Percentiles rank a stretch among this genome's conserved stretches.
Conservation (phyloP, 2,888 invertebrate genomes). For the Platycheirus rosarum region DNA sequence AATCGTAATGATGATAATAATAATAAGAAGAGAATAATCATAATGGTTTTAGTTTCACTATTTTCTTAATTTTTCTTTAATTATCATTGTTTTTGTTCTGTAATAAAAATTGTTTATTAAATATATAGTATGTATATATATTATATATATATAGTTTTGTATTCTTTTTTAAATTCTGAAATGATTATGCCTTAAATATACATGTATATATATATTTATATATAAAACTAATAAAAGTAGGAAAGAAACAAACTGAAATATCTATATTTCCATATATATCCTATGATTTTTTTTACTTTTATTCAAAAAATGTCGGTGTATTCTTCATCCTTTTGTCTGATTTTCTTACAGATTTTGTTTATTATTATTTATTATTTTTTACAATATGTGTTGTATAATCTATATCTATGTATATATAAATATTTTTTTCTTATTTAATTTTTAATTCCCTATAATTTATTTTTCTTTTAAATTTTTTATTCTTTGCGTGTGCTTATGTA, state of each 20-base stretch:
- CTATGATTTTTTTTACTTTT: constrained; percentile 58
- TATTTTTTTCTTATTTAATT: constrained; percentile 79
- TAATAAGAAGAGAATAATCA: constrained; percentile 60
- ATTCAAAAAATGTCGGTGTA: constrained; percentile 78
- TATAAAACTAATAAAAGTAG: constrained; percentile 76
- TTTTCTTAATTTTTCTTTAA: constrained; percentile 47
- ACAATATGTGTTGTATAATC: constrained; percentile 77
- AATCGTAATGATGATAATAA: constrained; percentile 58
- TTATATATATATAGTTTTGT: constrained; percentile 77
- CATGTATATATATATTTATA: constrained; percentile 75
- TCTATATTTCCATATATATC: constrained; percentile 69
- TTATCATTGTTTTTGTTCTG: constrained; percentile 67
- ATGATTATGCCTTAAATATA: constrained; percentile 78
- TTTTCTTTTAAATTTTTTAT: constrained; percentile 55
- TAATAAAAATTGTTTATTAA: constrained; percentile 77
- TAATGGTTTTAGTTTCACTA: constrained; percentile 49
- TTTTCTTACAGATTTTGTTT: constrained; percentile 69
- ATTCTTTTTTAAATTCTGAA: constrained; percentile 74
- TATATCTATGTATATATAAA: constrained; percentile 74
- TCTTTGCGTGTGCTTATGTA: constrained; percentile 72
- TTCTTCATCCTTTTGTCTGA: constrained; percentile 79
- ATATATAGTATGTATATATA: constrained; percentile 76
- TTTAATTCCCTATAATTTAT: constrained; percentile 77
- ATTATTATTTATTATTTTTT: constrained; percentile 47
- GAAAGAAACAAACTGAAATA: constrained; percentile 53